phyloP scores from a whole-genome alignment of 2,888 invertebrate species.

The Sialis fuliginosa region DNA sequence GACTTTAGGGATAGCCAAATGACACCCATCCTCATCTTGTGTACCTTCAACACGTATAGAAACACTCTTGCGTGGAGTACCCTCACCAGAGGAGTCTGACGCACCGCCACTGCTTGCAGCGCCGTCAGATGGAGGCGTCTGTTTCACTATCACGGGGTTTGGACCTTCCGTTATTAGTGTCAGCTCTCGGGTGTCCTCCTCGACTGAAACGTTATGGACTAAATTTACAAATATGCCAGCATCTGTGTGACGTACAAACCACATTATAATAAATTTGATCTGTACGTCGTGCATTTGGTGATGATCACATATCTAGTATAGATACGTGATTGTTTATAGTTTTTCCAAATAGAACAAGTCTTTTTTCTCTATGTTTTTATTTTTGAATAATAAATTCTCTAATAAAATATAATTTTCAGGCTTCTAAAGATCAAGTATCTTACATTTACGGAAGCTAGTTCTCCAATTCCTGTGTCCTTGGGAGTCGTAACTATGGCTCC shows the following conservation, averaged over 20 bases:
- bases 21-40: conserved; percentile 36
- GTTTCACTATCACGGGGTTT: conserved; percentile 7
- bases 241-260: too few relatives aligned
- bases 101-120: not conserved
- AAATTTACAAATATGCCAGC: too few relatives aligned
- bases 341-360: too few relatives aligned
- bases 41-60: conserved; percentile 27
- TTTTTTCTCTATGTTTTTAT: too few relatives aligned
- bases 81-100: not conserved
- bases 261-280: too few relatives aligned
- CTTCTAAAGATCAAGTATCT: conserved; percentile 8
- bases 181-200: conserved; percentile 28
- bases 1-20: conserved; percentile 54
- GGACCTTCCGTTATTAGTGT: conserved; percentile 20
- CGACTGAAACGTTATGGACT: conserved; percentile 19
- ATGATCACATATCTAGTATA: too few relatives aligned
- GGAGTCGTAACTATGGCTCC: conserved; percentile 37
- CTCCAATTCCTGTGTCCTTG: conserved; percentile 39
- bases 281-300: too few relatives aligned
- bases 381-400: too few relatives aligned
- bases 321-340: too few relatives aligned
- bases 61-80: conserved; percentile 22
- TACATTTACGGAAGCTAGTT: conserved; percentile 43
- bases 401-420: too few relatives aligned
- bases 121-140: not conserved